Conservation (phyloP, 2,113 vertebrate species). For the Copsychus sechellarum region DNA sequence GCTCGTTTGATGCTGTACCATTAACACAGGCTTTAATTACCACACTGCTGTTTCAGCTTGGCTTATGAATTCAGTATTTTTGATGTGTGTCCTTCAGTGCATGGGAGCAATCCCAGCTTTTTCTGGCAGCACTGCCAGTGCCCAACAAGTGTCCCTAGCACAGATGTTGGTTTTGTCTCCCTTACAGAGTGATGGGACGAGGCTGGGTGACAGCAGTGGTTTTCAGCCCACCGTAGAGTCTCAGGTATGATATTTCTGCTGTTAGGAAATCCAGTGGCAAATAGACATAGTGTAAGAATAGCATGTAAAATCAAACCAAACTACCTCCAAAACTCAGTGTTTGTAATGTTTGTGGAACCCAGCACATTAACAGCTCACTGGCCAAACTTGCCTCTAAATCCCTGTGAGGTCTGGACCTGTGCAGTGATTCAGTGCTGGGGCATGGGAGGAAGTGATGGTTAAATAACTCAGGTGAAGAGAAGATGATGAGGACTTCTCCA, state of each 20-base stretch:
- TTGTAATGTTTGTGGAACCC: not conserved
- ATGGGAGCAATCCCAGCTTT: not conserved
- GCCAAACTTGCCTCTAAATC: not conserved
- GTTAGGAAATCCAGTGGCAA: not conserved
- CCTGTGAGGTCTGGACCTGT: not conserved
- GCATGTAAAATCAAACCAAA: not conserved
- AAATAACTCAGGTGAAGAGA: not conserved
- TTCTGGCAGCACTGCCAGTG: not conserved
- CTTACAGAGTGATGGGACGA: constrained; percentile 14
- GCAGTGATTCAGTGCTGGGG: not conserved
- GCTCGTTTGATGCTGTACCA: not conserved
- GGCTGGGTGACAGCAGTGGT: constrained; percentile 20
- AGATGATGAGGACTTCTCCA: not conserved
- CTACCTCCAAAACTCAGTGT: not conserved
- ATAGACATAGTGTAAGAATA: not conserved
- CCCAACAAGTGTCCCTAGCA: not conserved
- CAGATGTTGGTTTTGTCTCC: not conserved
- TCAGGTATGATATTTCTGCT: constrained; percentile 49
- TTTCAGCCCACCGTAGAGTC: constrained; percentile 30
- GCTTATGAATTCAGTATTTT: not conserved
- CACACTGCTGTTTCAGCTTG: not conserved
- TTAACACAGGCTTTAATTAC: not conserved
- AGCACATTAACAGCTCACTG: not conserved
- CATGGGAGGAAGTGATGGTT: not conserved
- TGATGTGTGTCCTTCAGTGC: not conserved